Conservation (phyloP, 1,140 invertebrate genomes). For the Potamilus streckersoni region DNA sequence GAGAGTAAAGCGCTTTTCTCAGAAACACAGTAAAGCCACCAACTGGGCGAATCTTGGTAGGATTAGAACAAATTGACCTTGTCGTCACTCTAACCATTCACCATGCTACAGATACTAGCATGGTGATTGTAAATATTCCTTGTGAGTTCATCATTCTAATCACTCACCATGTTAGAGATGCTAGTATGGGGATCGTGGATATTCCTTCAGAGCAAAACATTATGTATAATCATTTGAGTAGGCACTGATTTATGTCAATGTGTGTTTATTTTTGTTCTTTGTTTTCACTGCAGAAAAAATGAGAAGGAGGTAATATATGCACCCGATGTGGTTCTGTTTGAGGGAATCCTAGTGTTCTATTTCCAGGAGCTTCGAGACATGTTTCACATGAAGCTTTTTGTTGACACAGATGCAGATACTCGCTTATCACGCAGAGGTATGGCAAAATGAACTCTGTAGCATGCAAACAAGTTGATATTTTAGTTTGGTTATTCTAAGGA, state of each 20-base stretch:
- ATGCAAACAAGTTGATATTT: too few species aligned
- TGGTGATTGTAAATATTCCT: neutral
- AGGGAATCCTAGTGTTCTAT: conserved; percentile 98
- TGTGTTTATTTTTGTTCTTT: conserved; percentile 21
- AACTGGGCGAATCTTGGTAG: too few species aligned
- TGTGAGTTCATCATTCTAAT: neutral
- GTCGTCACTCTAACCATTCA: conserved; percentile 1
- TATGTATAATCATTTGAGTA: too few species aligned
- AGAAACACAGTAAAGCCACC: too few species aligned
- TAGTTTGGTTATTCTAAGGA: too few species aligned
- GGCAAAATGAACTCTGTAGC: too few species aligned
- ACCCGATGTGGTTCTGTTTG: conserved; percentile 97
- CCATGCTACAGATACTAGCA: conserved; percentile 8
- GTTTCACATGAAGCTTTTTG: conserved; percentile 99
- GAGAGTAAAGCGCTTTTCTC: too few species aligned
- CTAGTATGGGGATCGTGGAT: conserved; percentile 3
- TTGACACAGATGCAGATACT: conserved; percentile 98
- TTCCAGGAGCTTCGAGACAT: conserved; percentile 93
- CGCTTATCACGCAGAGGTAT: conserved; percentile 92
- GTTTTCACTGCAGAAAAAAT: conserved; percentile 73
- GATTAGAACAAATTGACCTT: too few species aligned
- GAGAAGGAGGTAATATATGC: conserved; percentile 87
- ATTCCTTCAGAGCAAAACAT: neutral
- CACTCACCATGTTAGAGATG: conserved; percentile 2
- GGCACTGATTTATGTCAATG: too few species aligned